Evolutionary conservation across 2,888 invertebrate genomes (phyloP), one percentile per base, ranked within the genome.

Genomic region (Colletes collaris): DNA sequence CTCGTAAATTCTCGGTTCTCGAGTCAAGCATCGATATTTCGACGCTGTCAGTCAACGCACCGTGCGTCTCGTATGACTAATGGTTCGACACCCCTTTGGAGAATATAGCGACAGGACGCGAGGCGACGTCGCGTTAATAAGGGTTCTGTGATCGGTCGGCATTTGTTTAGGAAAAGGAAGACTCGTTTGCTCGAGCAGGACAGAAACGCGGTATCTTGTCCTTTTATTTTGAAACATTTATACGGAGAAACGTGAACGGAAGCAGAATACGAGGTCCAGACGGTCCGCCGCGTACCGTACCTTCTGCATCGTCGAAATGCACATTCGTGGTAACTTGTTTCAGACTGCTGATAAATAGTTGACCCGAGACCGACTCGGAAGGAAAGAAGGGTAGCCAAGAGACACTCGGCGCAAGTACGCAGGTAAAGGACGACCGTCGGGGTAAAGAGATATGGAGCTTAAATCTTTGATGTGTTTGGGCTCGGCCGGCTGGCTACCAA

Each of bases 401-500:
- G 71, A 77, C 64, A 68, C 68, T 82, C 62, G 49, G 35, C 59
- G 50, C 40, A 64, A 70, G 79, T 60, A 40, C 69, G 27, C 49
- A 53, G 10, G 76, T 55, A 69, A 80, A 70, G 56, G 59, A 66
- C 76, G 65, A 63, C 62, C 60, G 78, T 68, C 76, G 64, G 68
- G 60, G 73, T 74, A 69, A 81, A 79, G 80, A 82, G 84, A 80
- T 75, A 71, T 65, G 46, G 80, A 81, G 79, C 77, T 85, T 87
- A 84, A 89, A 88, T 89, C 82, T 89, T 89, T 89, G 73, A 89
- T 89, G 80, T 75, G 81, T 77, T 66, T 72, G 76, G 83, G 88
- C 63, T 56, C 55, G 49, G 60, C 56, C 63, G 50, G 65, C 44
- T 66, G 79, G 66, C 80, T 78, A 73, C 63, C 52, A 40, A 40